Conservation (phyloP, 2,113 vertebrate genomes). For the Hucho hucho region DNA sequence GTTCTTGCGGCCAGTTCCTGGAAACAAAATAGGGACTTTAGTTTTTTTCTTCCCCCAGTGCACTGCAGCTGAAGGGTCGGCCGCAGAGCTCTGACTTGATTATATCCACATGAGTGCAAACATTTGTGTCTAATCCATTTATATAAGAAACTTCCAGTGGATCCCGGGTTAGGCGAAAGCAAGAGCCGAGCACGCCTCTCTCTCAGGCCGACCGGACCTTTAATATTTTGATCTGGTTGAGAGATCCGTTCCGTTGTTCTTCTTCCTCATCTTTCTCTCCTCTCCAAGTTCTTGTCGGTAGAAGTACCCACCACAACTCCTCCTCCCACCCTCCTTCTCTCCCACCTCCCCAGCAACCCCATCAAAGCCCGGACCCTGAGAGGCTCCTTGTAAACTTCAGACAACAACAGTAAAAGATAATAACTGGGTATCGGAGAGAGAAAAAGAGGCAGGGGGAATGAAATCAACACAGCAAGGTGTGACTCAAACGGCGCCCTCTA, state of each 20-base stretch:
- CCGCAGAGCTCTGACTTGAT: slow-evolving; percentile 65
- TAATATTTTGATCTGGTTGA: slow-evolving; percentile 57
- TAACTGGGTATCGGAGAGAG: slow-evolving; percentile 41
- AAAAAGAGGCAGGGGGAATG: slow-evolving; percentile 23
- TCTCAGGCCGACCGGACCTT: slow-evolving; percentile 20
- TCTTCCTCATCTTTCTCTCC: slow-evolving; percentile 9
- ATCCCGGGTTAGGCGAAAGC: slow-evolving; percentile 41
- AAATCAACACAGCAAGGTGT: neutral
- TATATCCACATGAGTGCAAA: slow-evolving; percentile 76
- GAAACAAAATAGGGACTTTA: slow-evolving; percentile 32
- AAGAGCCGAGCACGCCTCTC: slow-evolving; percentile 39
- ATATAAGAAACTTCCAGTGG: slow-evolving; percentile 75
- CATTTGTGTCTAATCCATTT: slow-evolving; percentile 77
- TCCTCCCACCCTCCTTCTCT: slow-evolving; percentile 9
- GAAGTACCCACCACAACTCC: too few species aligned
- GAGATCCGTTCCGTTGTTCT: slow-evolving; percentile 28
- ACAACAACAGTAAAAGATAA: slow-evolving; percentile 61
- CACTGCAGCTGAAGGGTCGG: slow-evolving; percentile 62
- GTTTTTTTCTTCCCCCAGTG: slow-evolving; percentile 41
- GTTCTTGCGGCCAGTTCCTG: slow-evolving; percentile 24
- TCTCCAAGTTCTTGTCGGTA: neutral
- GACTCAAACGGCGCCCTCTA: slow-evolving; percentile 52
- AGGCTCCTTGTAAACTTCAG: slow-evolving; percentile 65
- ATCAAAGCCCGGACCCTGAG: slow-evolving; percentile 44
- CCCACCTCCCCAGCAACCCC: slow-evolving; percentile 25